Conservation (phyloP, 1,140 invertebrate species). For the Forficula auricularia region DNA sequence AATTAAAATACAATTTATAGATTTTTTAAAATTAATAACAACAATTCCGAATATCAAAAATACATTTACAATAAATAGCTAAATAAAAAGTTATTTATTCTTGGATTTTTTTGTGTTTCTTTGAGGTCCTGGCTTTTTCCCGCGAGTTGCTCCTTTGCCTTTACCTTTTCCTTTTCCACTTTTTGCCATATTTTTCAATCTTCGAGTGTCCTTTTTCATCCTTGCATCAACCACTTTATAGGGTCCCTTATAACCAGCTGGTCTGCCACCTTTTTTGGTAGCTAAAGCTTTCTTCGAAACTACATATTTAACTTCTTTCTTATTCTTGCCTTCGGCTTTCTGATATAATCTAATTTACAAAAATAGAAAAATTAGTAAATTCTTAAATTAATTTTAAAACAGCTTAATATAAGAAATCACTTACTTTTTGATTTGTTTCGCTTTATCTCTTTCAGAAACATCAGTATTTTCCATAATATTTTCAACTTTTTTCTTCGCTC, state of each 20-base stretch:
- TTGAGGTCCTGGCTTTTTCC: too few relatives aligned
- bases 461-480: conserved; percentile 76
- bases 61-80: too few relatives aligned
- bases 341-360: conserved; percentile 62
- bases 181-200: conserved; percentile 42
- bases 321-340: conserved; percentile 65
- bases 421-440: conserved; percentile 75
- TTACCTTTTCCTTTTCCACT: conserved; percentile 24
- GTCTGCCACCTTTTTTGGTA: conserved; percentile 56
- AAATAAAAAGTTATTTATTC: too few relatives aligned
- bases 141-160: not conserved
- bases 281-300: conserved; percentile 79
- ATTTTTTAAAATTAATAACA: too few relatives aligned
- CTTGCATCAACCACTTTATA: conserved; percentile 89
- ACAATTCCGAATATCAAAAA: too few relatives aligned
- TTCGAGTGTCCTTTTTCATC: conserved; percentile 84
- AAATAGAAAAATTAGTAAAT: not conserved
- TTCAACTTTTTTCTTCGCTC: conserved; percentile 91
- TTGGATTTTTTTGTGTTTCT: too few relatives aligned
- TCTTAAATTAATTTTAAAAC: conserved; percentile 2
- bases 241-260: conserved; percentile 73
- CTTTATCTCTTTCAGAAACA: conserved; percentile 78
- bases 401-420: conserved; percentile 19
- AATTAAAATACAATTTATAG: too few relatives aligned
- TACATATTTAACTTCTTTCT: conserved; percentile 84